phyloP scores from a whole-genome alignment of 2,797 vertebrate species.

The Neosilurus mollespiculum region DNA sequence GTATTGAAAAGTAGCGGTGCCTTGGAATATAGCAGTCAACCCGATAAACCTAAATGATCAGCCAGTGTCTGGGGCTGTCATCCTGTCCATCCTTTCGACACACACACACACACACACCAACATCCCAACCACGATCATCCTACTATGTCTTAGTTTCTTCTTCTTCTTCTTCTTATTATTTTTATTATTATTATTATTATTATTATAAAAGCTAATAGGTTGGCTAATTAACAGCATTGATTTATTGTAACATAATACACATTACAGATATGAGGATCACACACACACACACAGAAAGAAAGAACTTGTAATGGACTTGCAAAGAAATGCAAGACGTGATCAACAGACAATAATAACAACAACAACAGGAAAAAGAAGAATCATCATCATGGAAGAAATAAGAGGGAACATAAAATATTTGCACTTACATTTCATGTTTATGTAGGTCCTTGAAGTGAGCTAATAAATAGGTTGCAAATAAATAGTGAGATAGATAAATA shows the following conservation, averaged over 20 bases:
- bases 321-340: not conserved
- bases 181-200: no score
- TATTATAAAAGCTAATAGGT: no score
- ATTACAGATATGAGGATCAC: not conserved
- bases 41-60: conserved; percentile 75
- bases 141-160: no score
- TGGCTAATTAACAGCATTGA: no score
- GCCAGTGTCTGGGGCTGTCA: conserved; percentile 64
- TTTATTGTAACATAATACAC: no score
- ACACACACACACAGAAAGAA: not conserved
- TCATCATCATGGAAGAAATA: not conserved
- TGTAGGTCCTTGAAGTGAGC: conserved; percentile 63
- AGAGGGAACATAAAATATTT: not conserved
- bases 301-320: not conserved
- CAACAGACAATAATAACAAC: not conserved
- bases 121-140: not conserved
- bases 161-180: no score
- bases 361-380: not conserved
- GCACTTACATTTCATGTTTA: conserved; percentile 83
- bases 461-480: conserved; percentile 62
- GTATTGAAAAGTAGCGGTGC: not conserved
- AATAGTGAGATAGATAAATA: conserved; percentile 57
- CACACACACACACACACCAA: not conserved
- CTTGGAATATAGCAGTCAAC: conserved; percentile 58
- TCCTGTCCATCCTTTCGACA: conserved; percentile 30